Evolutionary conservation across 2,797 vertebrate species (phyloP), one percentile per base, ranked within the genome.

Genomic region (Alcedo atthis): DNA sequence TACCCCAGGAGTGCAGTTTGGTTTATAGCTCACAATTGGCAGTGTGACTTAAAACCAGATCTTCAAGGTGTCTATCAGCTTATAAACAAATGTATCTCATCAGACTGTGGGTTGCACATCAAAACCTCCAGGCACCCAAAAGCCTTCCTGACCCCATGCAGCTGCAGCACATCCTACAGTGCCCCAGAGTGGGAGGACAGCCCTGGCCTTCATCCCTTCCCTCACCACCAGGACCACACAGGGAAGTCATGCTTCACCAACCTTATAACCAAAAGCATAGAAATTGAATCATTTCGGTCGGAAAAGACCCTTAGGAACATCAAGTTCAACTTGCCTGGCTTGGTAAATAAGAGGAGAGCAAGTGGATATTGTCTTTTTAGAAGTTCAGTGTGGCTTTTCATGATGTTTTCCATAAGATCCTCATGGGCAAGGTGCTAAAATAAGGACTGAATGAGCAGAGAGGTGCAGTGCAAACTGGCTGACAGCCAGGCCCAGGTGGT

Each of bases 111-210:
- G 22, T 17, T 19, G 7, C 64, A 57, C 1, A 0, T 62, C 48
- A 71, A 62, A 62, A 67, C 24, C 48, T 28, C 22, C 22, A 2
- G 5, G 37, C 35, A 46, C 12, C 43, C 64, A 21, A 28, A 43
- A 54, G 43, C 26, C 22, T 24, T 33, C 35, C 54, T 15, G 30
- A 46, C 21, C 21, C 16, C 0, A 0, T 9, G 18, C 8, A 35
- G 25, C 61, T 51, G 54, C 54, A 49, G 33, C 35, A 62, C 48
- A 15, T 68, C 24, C 67, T 51, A 26, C 61, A 33, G 11, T 0
- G 1, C 24, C 37, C 37, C 42, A 68, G 42, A 45, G 17, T 22
- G 30, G 73, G 20, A 55, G 21, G 45, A 25, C 33, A 53, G 25
- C 24, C 35, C 42, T 30, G 25, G 32, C 25, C 43, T 43, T 42